phyloP scores from a whole-genome alignment of 2,113 vertebrate genomes.

The Dromas ardeola region DNA sequence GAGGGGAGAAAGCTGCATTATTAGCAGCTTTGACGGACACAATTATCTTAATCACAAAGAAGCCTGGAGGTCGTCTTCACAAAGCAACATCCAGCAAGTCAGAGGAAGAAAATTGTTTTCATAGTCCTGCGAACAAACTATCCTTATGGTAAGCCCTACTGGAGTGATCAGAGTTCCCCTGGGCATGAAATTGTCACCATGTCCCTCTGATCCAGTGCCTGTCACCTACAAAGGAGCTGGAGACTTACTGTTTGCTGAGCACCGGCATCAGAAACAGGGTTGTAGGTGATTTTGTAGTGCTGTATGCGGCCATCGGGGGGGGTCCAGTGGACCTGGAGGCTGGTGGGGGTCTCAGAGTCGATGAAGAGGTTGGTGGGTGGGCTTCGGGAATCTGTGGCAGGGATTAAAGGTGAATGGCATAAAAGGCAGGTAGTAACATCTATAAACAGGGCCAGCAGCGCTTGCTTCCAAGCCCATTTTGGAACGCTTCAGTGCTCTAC shows the following conservation, averaged over 20 bases:
- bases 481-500: accelerated
- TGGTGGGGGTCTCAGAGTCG: conserved; percentile 81
- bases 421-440: background rate
- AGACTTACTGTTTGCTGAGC: conserved; percentile 68
- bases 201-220: background rate
- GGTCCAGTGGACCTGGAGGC: conserved; percentile 83
- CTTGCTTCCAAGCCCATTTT: background rate
- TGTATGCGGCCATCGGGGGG: conserved; percentile 81
- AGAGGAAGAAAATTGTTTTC: background rate
- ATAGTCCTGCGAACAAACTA: background rate
- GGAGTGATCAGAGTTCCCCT: background rate
- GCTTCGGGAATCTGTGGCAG: conserved; percentile 74
- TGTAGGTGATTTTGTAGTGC: conserved; percentile 84
- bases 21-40: background rate
- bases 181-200: background rate
- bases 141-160: background rate
- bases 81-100: background rate
- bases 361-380: conserved; percentile 82
- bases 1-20: accelerated
- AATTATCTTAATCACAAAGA: background rate
- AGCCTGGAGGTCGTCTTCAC: background rate
- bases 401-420: background rate
- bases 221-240: background rate
- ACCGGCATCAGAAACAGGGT: conserved; percentile 57
- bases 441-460: background rate